phyloP scores from a whole-genome alignment of 2,797 vertebrate genomes.

The Cyclura pinguis region DNA sequence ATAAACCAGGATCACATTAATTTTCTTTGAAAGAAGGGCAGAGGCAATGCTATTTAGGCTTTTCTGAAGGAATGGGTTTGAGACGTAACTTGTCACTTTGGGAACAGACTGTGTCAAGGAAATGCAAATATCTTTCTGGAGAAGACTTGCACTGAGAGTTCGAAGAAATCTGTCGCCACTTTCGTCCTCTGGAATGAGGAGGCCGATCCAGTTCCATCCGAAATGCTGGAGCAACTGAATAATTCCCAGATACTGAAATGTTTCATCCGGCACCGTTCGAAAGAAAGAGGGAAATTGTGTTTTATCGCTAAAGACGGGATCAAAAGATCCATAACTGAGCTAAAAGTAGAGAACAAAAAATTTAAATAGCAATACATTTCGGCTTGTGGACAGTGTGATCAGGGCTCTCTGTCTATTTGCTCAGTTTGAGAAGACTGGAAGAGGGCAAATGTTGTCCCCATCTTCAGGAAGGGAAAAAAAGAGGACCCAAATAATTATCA shows the following conservation, averaged over 20 bases:
- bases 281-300: slow-evolving; percentile 1
- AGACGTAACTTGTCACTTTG: accelerated
- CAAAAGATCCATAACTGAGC: background rate
- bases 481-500: no score
- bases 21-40: background rate
- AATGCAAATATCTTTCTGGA: background rate
- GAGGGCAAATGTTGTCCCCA: no score
- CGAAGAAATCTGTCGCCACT: background rate
- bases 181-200: background rate
- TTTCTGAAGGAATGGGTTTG: background rate
- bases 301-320: background rate
- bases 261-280: slow-evolving; percentile 41
- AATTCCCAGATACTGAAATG: background rate
- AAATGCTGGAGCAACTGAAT: background rate
- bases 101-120: background rate
- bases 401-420: no score
- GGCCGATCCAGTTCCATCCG: background rate
- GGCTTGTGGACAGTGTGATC: no score
- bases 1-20: background rate
- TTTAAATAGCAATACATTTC: no score
- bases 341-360: no score
- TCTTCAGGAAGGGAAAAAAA: no score
- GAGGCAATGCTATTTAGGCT: background rate
- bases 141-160: background rate
- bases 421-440: no score